Percentiles rank a stretch among this genome's conserved stretches.
phyloP scores from a whole-genome alignment of 2,888 invertebrate species.

The Philereme vetulata region DNA sequence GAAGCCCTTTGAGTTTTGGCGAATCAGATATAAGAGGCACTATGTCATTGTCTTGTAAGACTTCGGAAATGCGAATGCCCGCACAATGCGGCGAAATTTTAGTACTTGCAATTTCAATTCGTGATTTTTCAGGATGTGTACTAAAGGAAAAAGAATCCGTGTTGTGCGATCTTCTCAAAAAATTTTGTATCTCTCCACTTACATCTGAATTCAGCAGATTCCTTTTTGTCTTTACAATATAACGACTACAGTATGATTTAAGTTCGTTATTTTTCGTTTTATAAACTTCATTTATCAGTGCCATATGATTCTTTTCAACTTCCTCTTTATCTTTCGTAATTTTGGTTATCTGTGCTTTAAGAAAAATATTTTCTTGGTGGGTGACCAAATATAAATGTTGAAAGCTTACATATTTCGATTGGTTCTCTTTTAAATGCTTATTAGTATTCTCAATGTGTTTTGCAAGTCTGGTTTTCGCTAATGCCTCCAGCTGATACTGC shows the following conservation, averaged over 20 bases:
- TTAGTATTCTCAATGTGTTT: slow-evolving; percentile 60
- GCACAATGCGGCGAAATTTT: slow-evolving; percentile 35
- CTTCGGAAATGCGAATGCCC: slow-evolving; percentile 40
- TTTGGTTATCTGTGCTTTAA: slow-evolving; percentile 61
- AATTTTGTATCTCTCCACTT: slow-evolving; percentile 60
- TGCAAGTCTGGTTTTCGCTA: slow-evolving; percentile 62
- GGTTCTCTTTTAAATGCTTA: slow-evolving; percentile 62
- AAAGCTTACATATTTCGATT: slow-evolving; percentile 60
- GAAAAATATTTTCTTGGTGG: slow-evolving; percentile 67
- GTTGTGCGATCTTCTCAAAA: slow-evolving; percentile 48
- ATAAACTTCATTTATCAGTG: slow-evolving; percentile 63
- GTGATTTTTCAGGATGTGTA: slow-evolving; percentile 28
- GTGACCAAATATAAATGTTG: slow-evolving; percentile 67
- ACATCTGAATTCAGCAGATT: slow-evolving; percentile 61
- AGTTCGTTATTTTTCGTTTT: slow-evolving; percentile 62
- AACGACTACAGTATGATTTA: slow-evolving; percentile 63
- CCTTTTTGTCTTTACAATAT: slow-evolving; percentile 62
- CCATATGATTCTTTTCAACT: slow-evolving; percentile 59
- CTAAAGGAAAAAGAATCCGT: slow-evolving; percentile 19
- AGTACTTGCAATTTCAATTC: slow-evolving; percentile 12
- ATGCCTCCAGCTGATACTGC: slow-evolving; percentile 59
- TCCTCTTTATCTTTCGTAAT: slow-evolving; percentile 60
- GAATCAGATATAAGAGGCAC: slow-evolving; percentile 47
- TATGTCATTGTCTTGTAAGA: slow-evolving; percentile 44
- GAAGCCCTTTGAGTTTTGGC: slow-evolving; percentile 64